Evolutionary conservation across 2,113 vertebrate genomes (phyloP), one percentile per base, ranked within the genome.

Genomic region (Varanus komodoensis): DNA sequence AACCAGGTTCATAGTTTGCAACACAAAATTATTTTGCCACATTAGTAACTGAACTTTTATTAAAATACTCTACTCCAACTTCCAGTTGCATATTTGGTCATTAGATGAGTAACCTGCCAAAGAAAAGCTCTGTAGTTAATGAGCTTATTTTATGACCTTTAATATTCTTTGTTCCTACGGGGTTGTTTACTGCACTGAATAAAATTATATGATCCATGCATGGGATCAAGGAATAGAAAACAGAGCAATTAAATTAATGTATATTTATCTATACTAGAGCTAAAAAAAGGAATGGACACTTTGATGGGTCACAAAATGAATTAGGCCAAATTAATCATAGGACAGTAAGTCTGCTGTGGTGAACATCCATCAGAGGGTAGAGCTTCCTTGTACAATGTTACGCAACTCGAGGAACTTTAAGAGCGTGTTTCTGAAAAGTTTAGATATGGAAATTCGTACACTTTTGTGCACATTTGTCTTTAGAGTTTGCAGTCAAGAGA

Each of bases 201-300:
- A 96, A 97, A 96, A 96, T 94, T 96, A 96, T 96, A 96, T 94
- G 95, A 95, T 67, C 80, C 92, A 57, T 93, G 87, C 86, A 96
- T 88, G 80, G 92, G 89, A 89, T 95, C 89, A 93, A 91, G 88
- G 52, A 92, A 95, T 75, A 82, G 69, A 93, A 89, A 92, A 19
- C 78, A 91, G 88, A 91, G 29, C 87, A 94, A 75, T 77, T 19
- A 88, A 92, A 96, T 82, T 61, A 94, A 90, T 86, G 67, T 91
- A 32, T 91, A 71, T 87, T 75, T 89, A 84, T 89, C 88, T 84
- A 75, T 89, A 75, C 25, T 86, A 54, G 29, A 21, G 68, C 17
- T 68, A 54, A 89, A 90, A 84, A 90, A 92, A 68, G 89, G 78
- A 88, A 86, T 75, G 69, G 11, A 89, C 1, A 57, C 92, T 94